Percentiles rank a stretch among this genome's conserved stretches.
Evolutionary conservation across 2,113 vertebrate species (phyloP).

Genomic region (Amia ocellicauda): DNA sequence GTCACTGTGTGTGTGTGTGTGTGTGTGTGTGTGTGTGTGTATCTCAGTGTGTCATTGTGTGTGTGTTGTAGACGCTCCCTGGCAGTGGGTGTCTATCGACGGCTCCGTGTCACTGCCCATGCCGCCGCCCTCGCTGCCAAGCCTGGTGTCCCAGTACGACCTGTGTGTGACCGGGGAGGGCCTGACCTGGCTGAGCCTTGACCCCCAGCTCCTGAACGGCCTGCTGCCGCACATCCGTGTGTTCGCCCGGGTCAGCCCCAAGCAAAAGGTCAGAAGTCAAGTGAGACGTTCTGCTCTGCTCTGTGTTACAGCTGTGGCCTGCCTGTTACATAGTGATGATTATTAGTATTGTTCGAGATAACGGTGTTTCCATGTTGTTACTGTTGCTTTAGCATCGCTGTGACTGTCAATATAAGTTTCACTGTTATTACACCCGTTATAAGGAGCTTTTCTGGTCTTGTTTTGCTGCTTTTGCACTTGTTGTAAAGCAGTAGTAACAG

Average conservation of each 20-base stretch:
- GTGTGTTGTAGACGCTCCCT: conserved; percentile 57
- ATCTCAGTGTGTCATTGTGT: neutral
- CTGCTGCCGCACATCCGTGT: conserved; percentile 66
- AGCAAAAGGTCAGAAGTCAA: conserved; percentile 61
- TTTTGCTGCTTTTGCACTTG: too few relatives aligned
- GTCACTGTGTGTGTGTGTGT: neutral
- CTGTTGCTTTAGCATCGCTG: too few relatives aligned
- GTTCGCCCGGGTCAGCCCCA: conserved; percentile 71
- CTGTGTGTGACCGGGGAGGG: conserved; percentile 91
- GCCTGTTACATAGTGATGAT: too few relatives aligned
- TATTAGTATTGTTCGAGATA: too few relatives aligned
- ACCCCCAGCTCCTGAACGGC: conserved; percentile 48
- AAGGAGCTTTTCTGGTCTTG: too few relatives aligned
- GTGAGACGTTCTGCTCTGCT: neutral
- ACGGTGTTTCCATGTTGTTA: too few relatives aligned
- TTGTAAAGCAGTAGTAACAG: too few relatives aligned
- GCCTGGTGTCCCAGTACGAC: conserved; percentile 66
- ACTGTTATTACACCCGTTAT: too few relatives aligned
- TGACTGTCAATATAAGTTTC: too few relatives aligned
- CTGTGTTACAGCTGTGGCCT: neutral
- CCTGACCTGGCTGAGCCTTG: conserved; percentile 65
- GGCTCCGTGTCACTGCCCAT: conserved; percentile 59
- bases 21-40: accelerated
- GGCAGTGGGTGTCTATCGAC: conserved; percentile 82
- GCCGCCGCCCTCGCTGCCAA: conserved; percentile 46